Percentiles rank a stretch among this genome's conserved stretches.
These are phyloP conservation scores for Sarcophaga carnaria DNA, from an alignment of 2,888 invertebrate species.

Conservation along the genomic window DNA sequence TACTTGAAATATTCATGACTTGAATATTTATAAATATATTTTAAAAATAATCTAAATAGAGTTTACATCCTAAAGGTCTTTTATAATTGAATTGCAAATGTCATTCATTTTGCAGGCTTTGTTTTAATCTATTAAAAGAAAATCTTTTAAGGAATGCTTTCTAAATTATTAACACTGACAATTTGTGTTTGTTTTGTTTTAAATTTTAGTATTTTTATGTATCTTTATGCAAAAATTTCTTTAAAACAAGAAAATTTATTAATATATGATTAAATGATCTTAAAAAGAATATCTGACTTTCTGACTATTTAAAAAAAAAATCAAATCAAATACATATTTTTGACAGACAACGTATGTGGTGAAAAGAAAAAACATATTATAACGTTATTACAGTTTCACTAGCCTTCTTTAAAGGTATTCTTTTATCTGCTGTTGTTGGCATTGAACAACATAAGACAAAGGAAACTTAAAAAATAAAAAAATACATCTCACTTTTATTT, in stretches of 20 bases:
- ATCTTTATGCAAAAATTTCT: not conserved
- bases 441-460: not conserved
- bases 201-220: not conserved
- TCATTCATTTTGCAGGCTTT: not conserved
- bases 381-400: not conserved
- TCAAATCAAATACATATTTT: too few relatives aligned
- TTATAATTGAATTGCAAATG: not conserved
- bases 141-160: slow-evolving; percentile 4
- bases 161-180: not conserved
- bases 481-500: slow-evolving; percentile 55
- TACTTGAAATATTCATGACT: too few relatives aligned
- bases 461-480: slow-evolving; percentile 14
- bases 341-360: not conserved
- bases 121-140: not conserved
- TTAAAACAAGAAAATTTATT: slow-evolving; percentile 8
- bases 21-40: too few relatives aligned
- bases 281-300: too few relatives aligned
- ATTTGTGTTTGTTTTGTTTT: not conserved
- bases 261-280: not conserved
- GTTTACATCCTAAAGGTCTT: too few relatives aligned
- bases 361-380: not conserved
- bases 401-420: not conserved
- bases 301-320: too few relatives aligned
- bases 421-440: not conserved
- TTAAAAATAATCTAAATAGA: not conserved